phyloP scores from a whole-genome alignment of 2,113 vertebrate genomes.

The Amia ocellicauda region DNA sequence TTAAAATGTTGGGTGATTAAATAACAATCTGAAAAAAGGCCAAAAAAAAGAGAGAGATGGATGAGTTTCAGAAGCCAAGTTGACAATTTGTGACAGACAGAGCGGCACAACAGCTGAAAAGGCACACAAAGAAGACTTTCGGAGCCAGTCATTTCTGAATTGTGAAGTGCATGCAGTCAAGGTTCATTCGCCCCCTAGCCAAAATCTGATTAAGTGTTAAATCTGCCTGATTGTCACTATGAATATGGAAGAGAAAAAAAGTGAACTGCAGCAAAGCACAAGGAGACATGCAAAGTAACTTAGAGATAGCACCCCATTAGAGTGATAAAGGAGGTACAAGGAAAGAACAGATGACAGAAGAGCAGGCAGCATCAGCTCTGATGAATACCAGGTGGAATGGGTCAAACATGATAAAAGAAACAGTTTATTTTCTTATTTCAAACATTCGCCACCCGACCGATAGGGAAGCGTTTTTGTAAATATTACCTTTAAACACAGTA shows the following conservation, averaged over 20 bases:
- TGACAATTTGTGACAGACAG: conserved; percentile 38
- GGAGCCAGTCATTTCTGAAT: conserved; percentile 55
- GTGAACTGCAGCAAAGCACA: conserved; percentile 32
- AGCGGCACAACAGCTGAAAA: too few relatives aligned
- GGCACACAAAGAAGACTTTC: conserved; percentile 15
- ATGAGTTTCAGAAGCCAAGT: conserved; percentile 21
- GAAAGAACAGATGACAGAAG: conserved; percentile 64
- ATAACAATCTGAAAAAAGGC: conserved; percentile 38
- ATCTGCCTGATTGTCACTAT: conserved; percentile 63
- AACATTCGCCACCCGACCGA: conserved; percentile 46
- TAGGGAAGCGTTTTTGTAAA: conserved; percentile 53
- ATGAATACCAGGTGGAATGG: conserved; percentile 69
- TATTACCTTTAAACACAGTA: conserved; percentile 31
- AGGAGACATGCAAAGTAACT: conserved; percentile 39
- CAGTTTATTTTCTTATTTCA: conserved; percentile 68
- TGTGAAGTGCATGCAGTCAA: conserved; percentile 52
- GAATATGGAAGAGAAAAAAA: conserved; percentile 62
- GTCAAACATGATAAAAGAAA: conserved; percentile 62
- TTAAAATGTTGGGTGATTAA: conserved; percentile 36
- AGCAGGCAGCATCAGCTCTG: conserved; percentile 58
- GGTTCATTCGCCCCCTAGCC: conserved; percentile 34
- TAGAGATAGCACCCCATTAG: conserved; percentile 69
- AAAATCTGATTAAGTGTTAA: conserved; percentile 64
- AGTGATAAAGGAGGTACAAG: conserved; percentile 70
- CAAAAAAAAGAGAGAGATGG: conserved; percentile 8